Base-by-base conservation (phyloP, 2,113 vertebrate genomes). In the Rhagologus leucostigma region DNA sequence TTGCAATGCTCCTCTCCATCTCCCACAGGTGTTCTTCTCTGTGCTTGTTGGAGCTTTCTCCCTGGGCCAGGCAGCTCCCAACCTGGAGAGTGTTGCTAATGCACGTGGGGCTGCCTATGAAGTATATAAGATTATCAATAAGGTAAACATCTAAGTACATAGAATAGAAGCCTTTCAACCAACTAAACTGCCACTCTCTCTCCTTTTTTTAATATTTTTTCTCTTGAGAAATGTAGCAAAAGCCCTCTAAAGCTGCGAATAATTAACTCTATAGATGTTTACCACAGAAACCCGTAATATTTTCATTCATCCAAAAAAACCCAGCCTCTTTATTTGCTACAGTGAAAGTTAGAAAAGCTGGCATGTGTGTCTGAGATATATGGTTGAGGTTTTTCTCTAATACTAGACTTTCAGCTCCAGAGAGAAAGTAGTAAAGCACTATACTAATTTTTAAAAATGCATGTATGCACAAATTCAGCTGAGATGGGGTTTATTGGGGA, bases 31-130 rank as follows among this genome's bases (percentile, higher is more conserved):
- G 19, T 98, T 99, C 82, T 98, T 98, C 82, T 91, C 98, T 57
- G 98, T 99, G 37, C 76, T 98, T 26, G 55, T 98, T 0, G 98
- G 98, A 37, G 59, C 98, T 35, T 98, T 98, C 76, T 98, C 97
- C 52, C 24, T 99, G 84, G 98, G 98, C 39, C 98, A 98, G 39
- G 98, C 96, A 11, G 97, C 98, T 85, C 98, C 98, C 85, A 98
- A 98, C 70, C 94, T 99, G 63, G 98, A 99, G 92, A 97, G 96
- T 22, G 63, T 99, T 63, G 95, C 98, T 73, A 99, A 97, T 11
- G 98, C 98, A 59, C 98, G 97, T 70, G 98, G 98, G 35, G 98
- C 98, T 91, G 98, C 98, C 62, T 98, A 97, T 76, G 97, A 98
- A 93, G 92, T 99, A 21, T 99, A 98, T 95, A 97, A 35, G 13